A percentile compares a stretch with the other conserved stretches of the same genome.
Evolutionary conservation across 1,140 invertebrate genomes (phyloP).

Genomic region (Nomia melanderi): DNA sequence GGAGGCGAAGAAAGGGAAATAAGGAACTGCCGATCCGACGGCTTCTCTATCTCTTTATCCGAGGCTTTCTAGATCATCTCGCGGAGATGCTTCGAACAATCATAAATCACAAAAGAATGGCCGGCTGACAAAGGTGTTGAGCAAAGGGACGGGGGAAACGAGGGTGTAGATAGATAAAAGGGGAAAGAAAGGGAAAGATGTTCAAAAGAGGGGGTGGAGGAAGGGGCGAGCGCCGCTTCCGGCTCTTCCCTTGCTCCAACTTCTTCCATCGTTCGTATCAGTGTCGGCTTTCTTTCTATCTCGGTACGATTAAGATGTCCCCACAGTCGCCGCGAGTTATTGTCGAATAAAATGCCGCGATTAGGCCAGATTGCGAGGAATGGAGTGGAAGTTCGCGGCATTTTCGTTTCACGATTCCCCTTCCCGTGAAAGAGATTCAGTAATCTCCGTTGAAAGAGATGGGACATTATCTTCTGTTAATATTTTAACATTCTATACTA

Average conservation of each 20-base stretch:
- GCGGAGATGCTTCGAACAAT: conserved; percentile 49
- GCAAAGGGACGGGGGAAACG: not conserved
- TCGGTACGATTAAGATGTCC: conserved; percentile 67
- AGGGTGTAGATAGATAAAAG: conserved; percentile 7
- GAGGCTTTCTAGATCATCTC: conserved; percentile 43
- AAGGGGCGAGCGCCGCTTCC: too few species aligned
- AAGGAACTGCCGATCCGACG: conserved; percentile 15
- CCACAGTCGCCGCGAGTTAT: conserved; percentile 69
- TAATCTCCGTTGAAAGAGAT: not conserved
- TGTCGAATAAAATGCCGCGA: conserved; percentile 61
- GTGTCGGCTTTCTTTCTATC: conserved; percentile 13
- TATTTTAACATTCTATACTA: not conserved
- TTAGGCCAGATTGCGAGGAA: conserved; percentile 58
- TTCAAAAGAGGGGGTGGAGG: conserved; percentile 22
- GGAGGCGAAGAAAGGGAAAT: not conserved
- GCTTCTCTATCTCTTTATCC: conserved; percentile 28
- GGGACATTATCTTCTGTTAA: not conserved
- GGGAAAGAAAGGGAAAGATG: conserved; percentile 36
- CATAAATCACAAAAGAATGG: conserved; percentile 55
- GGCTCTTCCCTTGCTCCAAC: not conserved
- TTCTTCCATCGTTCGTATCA: conserved; percentile 28
- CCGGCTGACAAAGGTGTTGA: conserved; percentile 15
- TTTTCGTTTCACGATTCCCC: conserved; percentile 58
- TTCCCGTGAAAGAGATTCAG: not conserved
- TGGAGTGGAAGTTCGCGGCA: conserved; percentile 60